Conservation (phyloP, 1,140 invertebrate genomes). For the Acyrthosiphon pisum region DNA sequence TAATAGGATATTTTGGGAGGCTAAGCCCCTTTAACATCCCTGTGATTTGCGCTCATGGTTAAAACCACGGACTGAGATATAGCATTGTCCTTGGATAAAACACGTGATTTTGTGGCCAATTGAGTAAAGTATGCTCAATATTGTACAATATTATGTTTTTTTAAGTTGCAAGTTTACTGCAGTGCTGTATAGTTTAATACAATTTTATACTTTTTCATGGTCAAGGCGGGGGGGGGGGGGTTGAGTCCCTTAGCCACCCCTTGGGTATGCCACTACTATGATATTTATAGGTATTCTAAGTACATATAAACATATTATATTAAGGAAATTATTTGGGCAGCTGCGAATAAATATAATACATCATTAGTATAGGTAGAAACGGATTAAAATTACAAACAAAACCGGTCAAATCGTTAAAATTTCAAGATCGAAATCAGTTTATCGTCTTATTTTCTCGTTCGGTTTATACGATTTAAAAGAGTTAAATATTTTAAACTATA, state of each 20-base stretch:
- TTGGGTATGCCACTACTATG: neutral
- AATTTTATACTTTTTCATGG: neutral
- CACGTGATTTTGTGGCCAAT: no score
- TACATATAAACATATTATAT: neutral
- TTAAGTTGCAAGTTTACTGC: neutral
- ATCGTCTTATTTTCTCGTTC: neutral
- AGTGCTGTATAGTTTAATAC: neutral
- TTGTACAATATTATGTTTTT: neutral
- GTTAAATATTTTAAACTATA: neutral
- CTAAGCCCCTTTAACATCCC: no score
- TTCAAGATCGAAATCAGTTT: neutral
- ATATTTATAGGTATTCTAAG: neutral
- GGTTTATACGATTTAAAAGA: slow-evolving; percentile 1
- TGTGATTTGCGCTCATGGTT: no score
- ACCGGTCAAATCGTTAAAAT: slow-evolving; percentile 13
- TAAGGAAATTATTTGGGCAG: neutral
- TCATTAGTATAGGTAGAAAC: neutral
- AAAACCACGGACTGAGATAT: no score
- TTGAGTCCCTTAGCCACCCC: neutral
- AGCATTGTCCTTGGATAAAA: no score
- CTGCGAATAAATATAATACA: neutral
- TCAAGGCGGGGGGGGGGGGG: no score
- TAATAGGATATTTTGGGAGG: no score
- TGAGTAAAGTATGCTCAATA: neutral
- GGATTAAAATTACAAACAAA: neutral